These are phyloP conservation scores for Spodoptera litura DNA, from an alignment of 1,140 invertebrate species.

Conservation along the genomic window DNA sequence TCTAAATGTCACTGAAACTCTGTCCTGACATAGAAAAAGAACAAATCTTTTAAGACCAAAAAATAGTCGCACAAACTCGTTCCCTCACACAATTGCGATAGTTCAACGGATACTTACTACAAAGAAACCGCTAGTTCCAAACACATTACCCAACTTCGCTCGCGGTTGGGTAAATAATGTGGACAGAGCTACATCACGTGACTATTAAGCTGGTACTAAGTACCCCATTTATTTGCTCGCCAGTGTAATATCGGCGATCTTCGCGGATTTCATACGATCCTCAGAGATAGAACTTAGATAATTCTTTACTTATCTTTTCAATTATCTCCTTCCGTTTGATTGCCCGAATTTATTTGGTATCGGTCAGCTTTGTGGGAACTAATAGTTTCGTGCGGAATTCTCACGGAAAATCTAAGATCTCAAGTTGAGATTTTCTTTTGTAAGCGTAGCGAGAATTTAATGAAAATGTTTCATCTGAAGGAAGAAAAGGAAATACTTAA, in stretches of 20 bases:
- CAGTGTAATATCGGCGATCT: constrained; percentile 53
- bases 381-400: constrained; percentile 1
- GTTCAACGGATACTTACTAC: constrained; percentile 17
- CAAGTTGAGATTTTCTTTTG: not conserved
- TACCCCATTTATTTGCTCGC: constrained; percentile 46
- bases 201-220: constrained; percentile 45
- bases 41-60: constrained; percentile 15
- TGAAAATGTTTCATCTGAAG: too few relatives aligned
- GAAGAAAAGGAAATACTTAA: too few relatives aligned
- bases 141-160: constrained; percentile 23
- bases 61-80: constrained; percentile 6
- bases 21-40: not conserved
- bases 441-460: too few relatives aligned
- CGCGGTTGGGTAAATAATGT: constrained; percentile 34
- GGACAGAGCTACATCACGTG: constrained; percentile 29
- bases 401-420: not conserved
- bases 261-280: constrained; percentile 40
- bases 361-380: constrained; percentile 23
- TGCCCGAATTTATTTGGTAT: constrained; percentile 50
- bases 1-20: not conserved
- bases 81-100: constrained; percentile 19
- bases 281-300: constrained; percentile 45
- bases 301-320: constrained; percentile 64
- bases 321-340: constrained; percentile 60
- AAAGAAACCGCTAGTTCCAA: constrained; percentile 30